Base-by-base conservation (phyloP, 1,140 invertebrate genomes). In the Trinorchestia longiramus region DNA sequence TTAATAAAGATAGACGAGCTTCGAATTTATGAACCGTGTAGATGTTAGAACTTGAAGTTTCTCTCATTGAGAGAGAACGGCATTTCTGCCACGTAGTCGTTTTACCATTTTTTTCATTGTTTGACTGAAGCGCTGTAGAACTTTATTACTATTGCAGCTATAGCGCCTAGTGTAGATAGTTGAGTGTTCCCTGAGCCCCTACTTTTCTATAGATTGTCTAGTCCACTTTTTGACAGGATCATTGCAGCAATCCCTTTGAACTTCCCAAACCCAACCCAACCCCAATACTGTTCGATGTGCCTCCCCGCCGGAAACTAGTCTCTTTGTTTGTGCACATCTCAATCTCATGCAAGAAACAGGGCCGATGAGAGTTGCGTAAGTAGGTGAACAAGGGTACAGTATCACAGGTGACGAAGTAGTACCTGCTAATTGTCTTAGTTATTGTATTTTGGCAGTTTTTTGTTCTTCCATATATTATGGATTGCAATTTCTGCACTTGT, bases 131-230 rank as follows among this genome's bases (percentile, higher is more conserved):
- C 88, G 88, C 88, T 42, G 43, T 28, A 42, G 43, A 41, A 15
- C 15, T 41, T 4, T 42, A 15, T 42, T 42, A 90, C 43, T 90
- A 36, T 90, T 90, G 88, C 43, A 90, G 41, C 11, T 42, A 42
- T 90, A 90, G 23, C 15, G 43, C 88, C 28, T 90, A 90, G 88
- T 42, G 28, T 90, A 90, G 88, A 77, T 77, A 77, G 62, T 23
- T 91, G 43, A 42, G 88, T 94, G 92, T 94, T 45, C 92, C 92
- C 44, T 94, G 36, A 40, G 40, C 43, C 92, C 92, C 43, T 40
- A 94, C 92, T 45, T 94, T 94, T 94, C 43, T 94, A 94, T 45
- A 94, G 92, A 94, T 45, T 94, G 44, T 94, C 92, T 94, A 94
- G 92, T 94, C 19, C 92, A 94, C 92, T 94, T 94, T 94, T 94